Evolutionary conservation across 2,888 invertebrate species (phyloP), one percentile per base, ranked within the genome.

Genomic region (Saturnia japonica): DNA sequence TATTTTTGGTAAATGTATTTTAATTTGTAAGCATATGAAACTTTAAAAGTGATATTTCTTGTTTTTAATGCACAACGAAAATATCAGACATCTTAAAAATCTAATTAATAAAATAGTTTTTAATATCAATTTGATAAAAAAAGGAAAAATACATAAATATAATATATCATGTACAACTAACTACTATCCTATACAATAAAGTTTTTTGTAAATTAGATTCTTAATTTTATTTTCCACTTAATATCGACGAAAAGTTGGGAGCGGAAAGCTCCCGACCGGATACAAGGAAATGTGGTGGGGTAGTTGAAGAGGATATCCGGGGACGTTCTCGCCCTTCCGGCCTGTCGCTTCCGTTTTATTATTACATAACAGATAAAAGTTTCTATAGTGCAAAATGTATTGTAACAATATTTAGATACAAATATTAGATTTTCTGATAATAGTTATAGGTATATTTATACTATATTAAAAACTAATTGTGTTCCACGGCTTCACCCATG

Each of bases 231-330:
- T 66, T 74, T 71, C 73, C 57, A 73, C 70, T 70, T 75, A 73
- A 74, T 69, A 64, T 77, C 72, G 73, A 69, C 79, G 77, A 82
- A 83, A 87, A 83, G 82, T 83, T 77, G 74, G 82, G 81, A 75
- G 77, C 86, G 90, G 89, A 90, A 82, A 82, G 12, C 85, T 82
- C 76, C 77, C 78, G 84, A 82, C 88, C 88, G 88, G 89, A 86
- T 75, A 77, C 76, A 75, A 72, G 74, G 73, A 74, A 71, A 72
- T 73, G 73, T 68, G 77, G 73, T 28, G 69, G 77, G 80, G 75
- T 70, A 77, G 75, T 70, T 67, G 80, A 73, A 76, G 77, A 74
- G 77, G 75, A 79, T 78, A 82, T 89, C 87, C 89, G 85, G 83
- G 75, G 75, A 81, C 79, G 80, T 85, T 83, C 83, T 82, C 82